Evolutionary conservation across 2,113 vertebrate species (phyloP).

Genomic region (Campylorhamphus procurvoides): DNA sequence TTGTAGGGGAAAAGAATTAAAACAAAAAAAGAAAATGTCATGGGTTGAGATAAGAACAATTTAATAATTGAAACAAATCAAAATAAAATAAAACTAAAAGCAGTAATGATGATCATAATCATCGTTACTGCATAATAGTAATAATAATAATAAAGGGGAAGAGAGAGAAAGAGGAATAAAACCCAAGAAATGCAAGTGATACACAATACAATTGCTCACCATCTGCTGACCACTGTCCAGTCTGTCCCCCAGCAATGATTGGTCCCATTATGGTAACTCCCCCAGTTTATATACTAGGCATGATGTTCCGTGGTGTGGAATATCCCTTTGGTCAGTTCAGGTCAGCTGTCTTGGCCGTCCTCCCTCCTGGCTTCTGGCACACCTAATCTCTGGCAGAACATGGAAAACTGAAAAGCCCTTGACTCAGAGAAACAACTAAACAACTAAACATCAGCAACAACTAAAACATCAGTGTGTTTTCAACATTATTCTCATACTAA

Average conservation of each 20-base stretch:
- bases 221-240: accelerated
- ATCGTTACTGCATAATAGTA: background rate
- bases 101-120: accelerated
- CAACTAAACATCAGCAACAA: background rate
- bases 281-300: background rate
- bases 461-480: background rate
- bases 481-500: background rate
- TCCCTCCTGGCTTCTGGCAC: background rate
- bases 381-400: background rate
- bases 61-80: background rate
- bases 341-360: background rate
- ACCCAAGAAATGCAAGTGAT: accelerated
- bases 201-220: background rate
- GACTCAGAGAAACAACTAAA: too few species aligned
- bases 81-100: background rate
- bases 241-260: background rate
- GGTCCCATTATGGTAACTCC: background rate
- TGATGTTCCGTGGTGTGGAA: background rate
- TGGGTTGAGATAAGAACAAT: background rate
- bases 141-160: background rate
- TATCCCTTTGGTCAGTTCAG: too few species aligned
- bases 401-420: background rate
- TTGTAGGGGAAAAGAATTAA: background rate
- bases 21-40: background rate
- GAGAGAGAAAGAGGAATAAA: background rate